phyloP scores from a whole-genome alignment of 2,888 invertebrate species.

The Eumacrocentrus americanus region DNA sequence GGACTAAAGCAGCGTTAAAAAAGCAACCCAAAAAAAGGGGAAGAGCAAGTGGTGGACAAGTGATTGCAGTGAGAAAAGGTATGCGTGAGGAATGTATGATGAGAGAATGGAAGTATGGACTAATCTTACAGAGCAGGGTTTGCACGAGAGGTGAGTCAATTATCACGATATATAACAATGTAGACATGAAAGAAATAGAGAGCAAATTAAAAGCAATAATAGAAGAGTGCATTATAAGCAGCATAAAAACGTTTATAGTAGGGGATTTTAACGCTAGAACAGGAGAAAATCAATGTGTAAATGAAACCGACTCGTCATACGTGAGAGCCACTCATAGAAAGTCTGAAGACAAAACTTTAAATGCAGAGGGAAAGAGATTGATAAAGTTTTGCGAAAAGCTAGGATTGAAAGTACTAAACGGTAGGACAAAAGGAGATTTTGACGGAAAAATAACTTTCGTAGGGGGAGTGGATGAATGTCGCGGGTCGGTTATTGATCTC shows the following conservation, averaged over 20 bases:
- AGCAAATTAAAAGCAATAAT: background rate
- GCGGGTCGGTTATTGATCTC: slow-evolving; percentile 19
- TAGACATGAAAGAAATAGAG: background rate
- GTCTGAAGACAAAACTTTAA: slow-evolving; percentile 11
- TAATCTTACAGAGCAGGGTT: no score
- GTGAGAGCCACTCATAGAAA: no score
- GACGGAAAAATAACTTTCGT: slow-evolving; percentile 22
- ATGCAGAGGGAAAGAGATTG: slow-evolving; percentile 14
- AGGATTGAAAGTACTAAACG: slow-evolving; percentile 20
- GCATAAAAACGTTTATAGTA: background rate
- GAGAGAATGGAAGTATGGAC: no score
- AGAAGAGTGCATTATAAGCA: background rate
- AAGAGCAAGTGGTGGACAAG: no score
- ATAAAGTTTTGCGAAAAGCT: slow-evolving; percentile 14
- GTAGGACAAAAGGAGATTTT: slow-evolving; percentile 19
- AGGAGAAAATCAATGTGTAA: background rate
- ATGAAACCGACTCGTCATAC: no score
- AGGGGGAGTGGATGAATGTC: slow-evolving; percentile 1
- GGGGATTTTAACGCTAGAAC: slow-evolving; percentile 28
- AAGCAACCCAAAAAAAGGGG: no score
- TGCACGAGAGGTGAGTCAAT: no score
- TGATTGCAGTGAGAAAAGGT: no score
- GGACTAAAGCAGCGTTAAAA: no score
- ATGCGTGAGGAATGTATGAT: no score
- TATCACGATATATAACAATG: slow-evolving; percentile 18